A percentile compares a stretch with the other conserved stretches of the same genome.
Conservation (phyloP, 30 jellyfish, hydroid and myxozoan species). For the Aurelia sp. region DNA sequence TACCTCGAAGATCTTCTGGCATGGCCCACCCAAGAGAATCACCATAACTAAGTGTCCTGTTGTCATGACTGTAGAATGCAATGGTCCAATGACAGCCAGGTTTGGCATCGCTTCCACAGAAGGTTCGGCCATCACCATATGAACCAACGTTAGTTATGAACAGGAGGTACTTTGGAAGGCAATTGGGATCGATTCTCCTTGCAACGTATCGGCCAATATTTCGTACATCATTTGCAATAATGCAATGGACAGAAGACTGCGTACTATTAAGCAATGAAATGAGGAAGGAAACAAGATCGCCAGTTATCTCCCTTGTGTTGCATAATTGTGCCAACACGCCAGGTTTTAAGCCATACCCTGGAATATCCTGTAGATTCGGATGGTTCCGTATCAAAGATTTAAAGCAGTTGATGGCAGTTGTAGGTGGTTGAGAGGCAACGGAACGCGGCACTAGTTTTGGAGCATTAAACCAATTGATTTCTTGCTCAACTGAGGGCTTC, state of each 20-base stretch:
- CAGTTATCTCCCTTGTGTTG: not conserved
- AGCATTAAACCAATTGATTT: slow-evolving; percentile 1
- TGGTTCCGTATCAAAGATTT: slow-evolving; percentile 1
- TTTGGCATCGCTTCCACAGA: not conserved
- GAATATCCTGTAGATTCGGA: not conserved
- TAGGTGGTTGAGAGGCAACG: not conserved
- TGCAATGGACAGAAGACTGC: not conserved
- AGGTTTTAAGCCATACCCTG: not conserved
- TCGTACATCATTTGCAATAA: not conserved
- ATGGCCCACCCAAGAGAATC: not conserved
- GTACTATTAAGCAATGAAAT: not conserved
- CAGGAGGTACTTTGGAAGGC: not conserved
- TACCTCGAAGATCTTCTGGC: not conserved
- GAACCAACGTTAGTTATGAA: not conserved
- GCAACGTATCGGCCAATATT: not conserved
- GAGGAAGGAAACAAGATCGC: not conserved
- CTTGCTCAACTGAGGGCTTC: not conserved
- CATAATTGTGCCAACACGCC: not conserved
- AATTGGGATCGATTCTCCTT: not conserved
- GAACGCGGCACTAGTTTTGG: not conserved
- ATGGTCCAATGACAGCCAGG: not conserved
- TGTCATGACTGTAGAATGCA: not conserved
- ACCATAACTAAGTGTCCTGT: not conserved
- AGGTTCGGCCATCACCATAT: not conserved
- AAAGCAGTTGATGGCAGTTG: not conserved